Evolutionary conservation across 2,888 invertebrate species (phyloP).

Genomic region (Eupithecia pulchellata): DNA sequence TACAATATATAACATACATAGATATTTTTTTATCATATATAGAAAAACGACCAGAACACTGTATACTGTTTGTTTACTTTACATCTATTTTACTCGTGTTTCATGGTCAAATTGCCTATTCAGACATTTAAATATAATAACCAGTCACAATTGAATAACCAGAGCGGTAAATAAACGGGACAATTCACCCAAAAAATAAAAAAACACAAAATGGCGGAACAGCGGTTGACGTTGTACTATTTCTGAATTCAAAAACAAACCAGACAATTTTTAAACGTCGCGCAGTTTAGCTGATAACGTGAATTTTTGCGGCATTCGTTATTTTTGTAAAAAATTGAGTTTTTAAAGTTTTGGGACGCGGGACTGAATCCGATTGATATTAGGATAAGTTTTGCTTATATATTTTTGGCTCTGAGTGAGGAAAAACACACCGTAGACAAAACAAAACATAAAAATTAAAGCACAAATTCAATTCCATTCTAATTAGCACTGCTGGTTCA

Average conservation of each 20-base stretch:
- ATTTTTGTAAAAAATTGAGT: conserved; percentile 16
- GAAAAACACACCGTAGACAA: not conserved
- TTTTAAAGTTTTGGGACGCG: not conserved
- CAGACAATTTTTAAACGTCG: conserved; percentile 28
- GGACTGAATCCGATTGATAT: not conserved
- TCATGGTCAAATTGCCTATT: not conserved
- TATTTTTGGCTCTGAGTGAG: not conserved
- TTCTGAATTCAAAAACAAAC: conserved; percentile 28
- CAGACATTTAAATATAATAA: not conserved
- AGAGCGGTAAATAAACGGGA: conserved; percentile 19
- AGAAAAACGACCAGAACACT: too few relatives aligned
- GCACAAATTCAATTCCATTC: not conserved
- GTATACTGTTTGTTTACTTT: not conserved
- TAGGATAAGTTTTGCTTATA: not conserved
- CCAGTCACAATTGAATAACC: conserved; percentile 10
- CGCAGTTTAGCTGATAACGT: conserved; percentile 33
- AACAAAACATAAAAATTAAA: not conserved
- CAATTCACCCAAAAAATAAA: conserved; percentile 17
- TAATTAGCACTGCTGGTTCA: not conserved
- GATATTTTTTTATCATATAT: too few relatives aligned
- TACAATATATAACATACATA: too few relatives aligned
- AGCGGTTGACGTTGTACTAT: conserved; percentile 27
- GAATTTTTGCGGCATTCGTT: conserved; percentile 16
- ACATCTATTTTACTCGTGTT: not conserved
- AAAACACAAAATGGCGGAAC: conserved; percentile 19